Conservation (phyloP, 37 sponge, comb jelly and placozoan genomes). For the Ephydatia muelleri region DNA sequence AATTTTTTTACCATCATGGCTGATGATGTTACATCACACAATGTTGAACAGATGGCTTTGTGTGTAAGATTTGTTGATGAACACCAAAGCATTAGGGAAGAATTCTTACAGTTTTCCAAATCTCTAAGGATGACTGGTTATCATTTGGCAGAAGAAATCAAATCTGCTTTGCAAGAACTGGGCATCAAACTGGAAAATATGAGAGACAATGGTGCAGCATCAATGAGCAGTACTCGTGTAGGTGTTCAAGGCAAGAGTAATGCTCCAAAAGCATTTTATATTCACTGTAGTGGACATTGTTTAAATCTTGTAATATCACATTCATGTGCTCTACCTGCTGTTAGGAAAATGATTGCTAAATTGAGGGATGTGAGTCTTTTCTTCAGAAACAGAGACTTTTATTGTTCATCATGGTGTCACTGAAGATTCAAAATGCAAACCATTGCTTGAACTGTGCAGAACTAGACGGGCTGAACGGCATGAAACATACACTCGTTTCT, state of each 20-base stretch:
- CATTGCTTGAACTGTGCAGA: conserved; percentile 27
- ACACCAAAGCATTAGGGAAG: conserved; percentile 20
- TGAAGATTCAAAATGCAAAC: conserved; percentile 5
- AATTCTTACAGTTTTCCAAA: conserved; percentile 32
- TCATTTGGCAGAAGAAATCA: conserved; percentile 16
- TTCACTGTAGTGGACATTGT: conserved; percentile 39
- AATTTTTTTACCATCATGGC: conserved; percentile 46
- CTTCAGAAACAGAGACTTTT: conserved; percentile 14
- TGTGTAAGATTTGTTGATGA: conserved; percentile 42
- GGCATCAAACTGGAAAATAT: conserved; percentile 10
- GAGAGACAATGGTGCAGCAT: conserved; percentile 60
- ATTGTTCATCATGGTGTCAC: conserved; percentile 22
- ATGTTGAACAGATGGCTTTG: conserved; percentile 47
- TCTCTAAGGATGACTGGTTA: conserved; percentile 29
- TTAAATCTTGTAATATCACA: conserved; percentile 29
- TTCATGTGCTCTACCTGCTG: conserved; percentile 28
- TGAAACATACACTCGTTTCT: conserved; percentile 2
- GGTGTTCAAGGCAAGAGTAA: conserved; percentile 40
- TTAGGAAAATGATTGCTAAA: conserved; percentile 18
- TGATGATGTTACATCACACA: conserved; percentile 53
- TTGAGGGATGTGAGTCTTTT: background rate
- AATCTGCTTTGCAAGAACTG: background rate
- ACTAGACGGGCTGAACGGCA: conserved; percentile 24
- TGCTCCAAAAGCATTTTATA: conserved; percentile 32
- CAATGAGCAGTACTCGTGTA: conserved; percentile 42